Percentiles rank a stretch among this genome's conserved stretches.
phyloP scores from a whole-genome alignment of 2,113 vertebrate species.

The Murina feae region DNA sequence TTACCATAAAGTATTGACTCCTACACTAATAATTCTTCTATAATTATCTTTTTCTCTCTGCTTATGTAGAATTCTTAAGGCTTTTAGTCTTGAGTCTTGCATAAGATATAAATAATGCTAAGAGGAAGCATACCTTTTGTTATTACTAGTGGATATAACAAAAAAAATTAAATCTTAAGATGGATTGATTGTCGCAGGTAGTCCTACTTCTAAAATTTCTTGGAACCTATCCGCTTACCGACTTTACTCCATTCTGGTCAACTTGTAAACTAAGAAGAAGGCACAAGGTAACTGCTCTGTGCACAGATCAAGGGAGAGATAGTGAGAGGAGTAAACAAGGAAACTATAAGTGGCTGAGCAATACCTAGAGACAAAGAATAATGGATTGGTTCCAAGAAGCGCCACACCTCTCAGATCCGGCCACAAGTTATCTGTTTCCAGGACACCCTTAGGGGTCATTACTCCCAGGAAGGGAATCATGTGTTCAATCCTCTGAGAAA shows the following conservation, averaged over 20 bases:
- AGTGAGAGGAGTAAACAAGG: not conserved
- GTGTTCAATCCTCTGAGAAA: not conserved
- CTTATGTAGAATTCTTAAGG: not conserved
- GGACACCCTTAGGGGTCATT: not conserved
- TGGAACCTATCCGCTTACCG: not conserved
- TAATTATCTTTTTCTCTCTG: not conserved
- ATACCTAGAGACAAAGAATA: not conserved
- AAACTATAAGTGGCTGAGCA: not conserved
- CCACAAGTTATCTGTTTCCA: not conserved
- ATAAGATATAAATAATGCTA: not conserved
- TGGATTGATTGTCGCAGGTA: not conserved
- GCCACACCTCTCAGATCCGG: not conserved
- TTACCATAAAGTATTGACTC: not conserved
- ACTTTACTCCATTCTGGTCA: not conserved
- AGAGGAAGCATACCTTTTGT: not conserved
- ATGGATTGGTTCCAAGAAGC: not conserved
- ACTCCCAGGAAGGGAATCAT: not conserved
- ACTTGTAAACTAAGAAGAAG: not conserved
- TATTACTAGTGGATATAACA: not conserved
- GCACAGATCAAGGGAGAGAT: not conserved
- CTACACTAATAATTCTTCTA: not conserved
- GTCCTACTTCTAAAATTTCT: not conserved
- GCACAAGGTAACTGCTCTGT: not conserved
- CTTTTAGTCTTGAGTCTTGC: not conserved
- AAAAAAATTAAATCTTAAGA: not conserved